A percentile compares a stretch with the other conserved stretches of the same genome.
Evolutionary conservation across 2,113 vertebrate species (phyloP).

Genomic region (Sinocyclocheilus maitianheensis): DNA sequence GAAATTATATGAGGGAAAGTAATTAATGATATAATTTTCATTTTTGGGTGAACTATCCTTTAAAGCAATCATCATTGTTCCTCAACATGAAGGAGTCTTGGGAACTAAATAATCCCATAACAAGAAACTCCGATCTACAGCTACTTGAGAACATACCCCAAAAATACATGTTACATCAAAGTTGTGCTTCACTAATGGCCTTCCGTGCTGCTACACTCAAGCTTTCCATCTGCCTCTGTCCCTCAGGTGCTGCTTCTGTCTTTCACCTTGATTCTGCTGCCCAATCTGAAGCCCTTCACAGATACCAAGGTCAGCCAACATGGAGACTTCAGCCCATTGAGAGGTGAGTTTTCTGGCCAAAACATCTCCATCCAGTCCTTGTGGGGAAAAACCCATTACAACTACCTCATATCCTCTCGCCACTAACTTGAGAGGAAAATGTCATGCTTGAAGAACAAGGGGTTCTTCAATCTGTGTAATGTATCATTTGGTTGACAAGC

Average conservation of each 20-base stretch:
- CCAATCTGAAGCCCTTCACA: slow-evolving; percentile 86
- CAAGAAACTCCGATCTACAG: neutral
- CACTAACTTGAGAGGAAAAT: slow-evolving; percentile 48
- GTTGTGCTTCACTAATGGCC: neutral
- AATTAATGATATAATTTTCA: no score
- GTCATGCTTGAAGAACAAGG: slow-evolving; percentile 23
- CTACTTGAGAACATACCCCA: neutral
- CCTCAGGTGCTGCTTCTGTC: slow-evolving; percentile 89
- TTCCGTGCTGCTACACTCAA: neutral
- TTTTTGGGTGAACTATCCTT: no score
- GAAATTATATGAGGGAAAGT: no score
- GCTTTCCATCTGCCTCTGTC: slow-evolving; percentile 25
- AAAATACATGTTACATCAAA: neutral
- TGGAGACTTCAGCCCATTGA: slow-evolving; percentile 83
- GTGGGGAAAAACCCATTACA: neutral
- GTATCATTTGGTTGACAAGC: slow-evolving; percentile 40
- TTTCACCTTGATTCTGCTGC: slow-evolving; percentile 88
- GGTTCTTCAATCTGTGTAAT: slow-evolving; percentile 20
- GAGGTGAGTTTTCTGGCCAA: slow-evolving; percentile 77
- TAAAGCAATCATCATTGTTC: neutral
- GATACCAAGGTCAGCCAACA: slow-evolving; percentile 77
- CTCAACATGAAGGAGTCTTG: neutral
- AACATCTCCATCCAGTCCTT: neutral
- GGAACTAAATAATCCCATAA: neutral
- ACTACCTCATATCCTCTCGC: slow-evolving; percentile 1